A percentile compares a stretch with the other conserved stretches of the same genome.
phyloP scores from a whole-genome alignment of 2,113 vertebrate genomes.

The Spheniscus mendiculus region DNA sequence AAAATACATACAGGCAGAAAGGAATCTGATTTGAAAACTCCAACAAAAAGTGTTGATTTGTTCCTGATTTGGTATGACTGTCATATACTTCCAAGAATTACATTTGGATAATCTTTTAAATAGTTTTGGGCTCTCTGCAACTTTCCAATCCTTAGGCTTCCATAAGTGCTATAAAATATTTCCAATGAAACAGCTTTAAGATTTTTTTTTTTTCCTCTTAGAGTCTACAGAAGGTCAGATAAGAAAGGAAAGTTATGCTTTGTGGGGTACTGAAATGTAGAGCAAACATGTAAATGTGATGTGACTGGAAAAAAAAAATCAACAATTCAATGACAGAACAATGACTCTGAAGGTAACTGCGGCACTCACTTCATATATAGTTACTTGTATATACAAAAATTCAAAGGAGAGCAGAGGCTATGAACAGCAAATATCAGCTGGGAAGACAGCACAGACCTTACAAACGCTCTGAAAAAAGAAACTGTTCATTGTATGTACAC shows the following conservation, averaged over 20 bases:
- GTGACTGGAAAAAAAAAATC: background rate
- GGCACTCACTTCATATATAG: background rate
- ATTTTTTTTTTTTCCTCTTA: accelerated
- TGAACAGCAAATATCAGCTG: background rate
- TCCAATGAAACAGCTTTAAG: background rate
- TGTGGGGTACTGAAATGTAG: background rate
- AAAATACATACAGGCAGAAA: background rate
- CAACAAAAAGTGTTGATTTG: background rate
- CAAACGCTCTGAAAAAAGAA: background rate
- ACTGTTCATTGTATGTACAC: accelerated
- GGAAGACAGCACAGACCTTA: background rate
- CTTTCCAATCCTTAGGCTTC: background rate
- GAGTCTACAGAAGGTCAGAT: background rate
- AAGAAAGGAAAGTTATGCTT: background rate
- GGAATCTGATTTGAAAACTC: background rate
- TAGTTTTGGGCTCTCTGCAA: background rate
- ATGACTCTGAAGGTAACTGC: background rate
- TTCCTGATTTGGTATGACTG: background rate
- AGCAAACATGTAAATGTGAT: background rate
- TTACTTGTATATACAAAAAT: background rate
- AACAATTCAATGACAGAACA: background rate
- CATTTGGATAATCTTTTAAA: background rate
- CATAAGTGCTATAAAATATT: accelerated
- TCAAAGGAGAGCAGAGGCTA: background rate
- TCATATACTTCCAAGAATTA: background rate